Evolutionary conservation across 2,888 invertebrate genomes (phyloP), one percentile per base, ranked within the genome.

Genomic region (Stenichneumon culpator): DNA sequence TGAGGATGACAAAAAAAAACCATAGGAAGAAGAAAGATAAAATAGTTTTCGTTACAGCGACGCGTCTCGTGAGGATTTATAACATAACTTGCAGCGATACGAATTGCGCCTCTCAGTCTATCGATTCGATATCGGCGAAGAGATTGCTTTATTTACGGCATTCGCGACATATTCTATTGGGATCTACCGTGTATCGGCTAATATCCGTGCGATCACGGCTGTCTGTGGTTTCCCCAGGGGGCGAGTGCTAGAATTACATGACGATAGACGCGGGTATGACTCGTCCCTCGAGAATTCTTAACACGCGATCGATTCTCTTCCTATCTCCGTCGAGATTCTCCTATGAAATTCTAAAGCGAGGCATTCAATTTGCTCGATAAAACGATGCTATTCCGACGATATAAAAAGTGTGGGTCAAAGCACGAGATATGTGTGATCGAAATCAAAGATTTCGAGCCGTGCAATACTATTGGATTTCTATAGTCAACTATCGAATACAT

Each of bases 211-310:
- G 73, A 75, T 39, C 19, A 9, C 52, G 75, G 19, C 25, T 36
- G 11, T 65, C 9, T 11, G 9, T 19, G 32, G 75, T 22, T 44
- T 79, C 75, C 82, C 85, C 79, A 69, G 80, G 63, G 83, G 68
- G 39, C 39, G 72, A 72, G n/a, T 44, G 65, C 28, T 78, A 32
- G 75, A 50, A 79, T 80, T 69, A 52, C 79, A 68, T 47, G 73
- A 19, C 74, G 50, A 28, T 32, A 70, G 36, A 69, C 60, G 14
- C 9, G 52, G 16, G 32, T 72, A n/a, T 80, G 77, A 86, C 77
- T 83, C 77, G 83, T 86, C 86, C 83, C 86, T 52, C 47, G 86
- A 83, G 86, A 83, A 83, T 86, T 83, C 80, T n/a, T 22, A 19
- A 67, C 77, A 52, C 67, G 52, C 67, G 52, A 22, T 50, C 52